These are phyloP conservation scores for Notodonta dromedarius DNA, from an alignment of 2,888 invertebrate species.

Conservation along the genomic window DNA sequence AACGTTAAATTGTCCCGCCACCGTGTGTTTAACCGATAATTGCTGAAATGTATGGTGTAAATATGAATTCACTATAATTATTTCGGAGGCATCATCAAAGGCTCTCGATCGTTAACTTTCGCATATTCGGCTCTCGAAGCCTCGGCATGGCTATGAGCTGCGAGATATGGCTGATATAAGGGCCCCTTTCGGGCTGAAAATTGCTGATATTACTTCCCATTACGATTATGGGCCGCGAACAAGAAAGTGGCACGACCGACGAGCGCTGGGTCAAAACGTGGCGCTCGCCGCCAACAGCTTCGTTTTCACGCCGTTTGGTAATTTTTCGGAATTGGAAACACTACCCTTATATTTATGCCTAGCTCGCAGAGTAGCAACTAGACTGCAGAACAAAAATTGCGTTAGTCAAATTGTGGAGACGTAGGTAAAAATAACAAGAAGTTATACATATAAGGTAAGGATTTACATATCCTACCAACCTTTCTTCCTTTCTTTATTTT, in stretches of 20 bases:
- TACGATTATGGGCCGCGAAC: constrained; percentile 70
- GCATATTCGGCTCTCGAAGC: constrained; percentile 47
- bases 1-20: constrained; percentile 20
- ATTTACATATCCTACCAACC: no score
- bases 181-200: constrained; percentile 64
- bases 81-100: constrained; percentile 51
- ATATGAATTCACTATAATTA: constrained; percentile 49
- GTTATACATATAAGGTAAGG: no score
- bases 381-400: constrained; percentile 7
- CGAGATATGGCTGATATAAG: constrained; percentile 66
- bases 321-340: constrained; percentile 41
- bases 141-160: constrained; percentile 46
- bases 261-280: constrained; percentile 57
- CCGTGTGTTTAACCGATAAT: constrained; percentile 43
- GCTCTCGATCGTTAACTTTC: constrained; percentile 54
- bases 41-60: constrained; percentile 33
- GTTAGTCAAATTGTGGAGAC: not conserved
- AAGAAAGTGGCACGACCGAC: constrained; percentile 67
- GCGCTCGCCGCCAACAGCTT: constrained; percentile 51
- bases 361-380: constrained; percentile 2
- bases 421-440: no score
- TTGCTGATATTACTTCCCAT: constrained; percentile 74
- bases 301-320: constrained; percentile 65
- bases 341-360: constrained; percentile 7
- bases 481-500: no score